Base-by-base conservation (phyloP, 2,797 vertebrate species). In the Bothrops alternatus region DNA sequence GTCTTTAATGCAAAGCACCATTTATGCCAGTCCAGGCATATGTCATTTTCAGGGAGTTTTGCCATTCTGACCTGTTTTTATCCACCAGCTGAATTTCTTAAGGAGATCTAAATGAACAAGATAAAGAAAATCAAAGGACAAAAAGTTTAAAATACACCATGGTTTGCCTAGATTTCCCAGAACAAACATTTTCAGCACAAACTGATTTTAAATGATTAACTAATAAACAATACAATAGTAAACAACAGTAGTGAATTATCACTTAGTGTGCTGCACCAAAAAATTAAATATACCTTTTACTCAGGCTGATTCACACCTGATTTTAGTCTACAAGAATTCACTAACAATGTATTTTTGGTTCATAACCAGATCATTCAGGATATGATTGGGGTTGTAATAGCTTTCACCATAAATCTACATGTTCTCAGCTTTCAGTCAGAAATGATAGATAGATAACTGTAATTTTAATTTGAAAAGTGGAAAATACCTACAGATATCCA, bases 11-110 rank as follows among this genome's bases (percentile, higher is more conserved):
- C 96, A 25, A 99, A 94, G 95, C 98, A 99, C 92, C 98, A 98
- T 88, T 99, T 99, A 96, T 99, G 98, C 99, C 99, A 99, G 95
- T 99, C 98, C 94, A 98, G 96, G 86, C 96, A 91, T 56, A 92
- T 96, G 65, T 95, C 94, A 14, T 96, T 97, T 93, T 98, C 98
- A 96, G 94, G 65, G 73, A 97, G 87, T 86, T 98, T 97, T 47
- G 97, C 96, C 97, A 98, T 98, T 94, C 92, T 94, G 93, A 96
- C 93, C 88, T 86, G 94, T 94, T 94, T 86, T 90, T 93, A 93
- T 94, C 91, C 91, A 42, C 56, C 89, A 73, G 91, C 37, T 94
- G 14, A 16, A 91, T 2, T 14, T 90, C 94, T 90, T 78, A 93
- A 94, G 55, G 47, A 65, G 56, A 42, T 92, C 65, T 95, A 94